Evolutionary conservation across 2,113 vertebrate genomes (phyloP), one percentile per base, ranked within the genome.

Genomic region (Zonotrichia leucophrys): DNA sequence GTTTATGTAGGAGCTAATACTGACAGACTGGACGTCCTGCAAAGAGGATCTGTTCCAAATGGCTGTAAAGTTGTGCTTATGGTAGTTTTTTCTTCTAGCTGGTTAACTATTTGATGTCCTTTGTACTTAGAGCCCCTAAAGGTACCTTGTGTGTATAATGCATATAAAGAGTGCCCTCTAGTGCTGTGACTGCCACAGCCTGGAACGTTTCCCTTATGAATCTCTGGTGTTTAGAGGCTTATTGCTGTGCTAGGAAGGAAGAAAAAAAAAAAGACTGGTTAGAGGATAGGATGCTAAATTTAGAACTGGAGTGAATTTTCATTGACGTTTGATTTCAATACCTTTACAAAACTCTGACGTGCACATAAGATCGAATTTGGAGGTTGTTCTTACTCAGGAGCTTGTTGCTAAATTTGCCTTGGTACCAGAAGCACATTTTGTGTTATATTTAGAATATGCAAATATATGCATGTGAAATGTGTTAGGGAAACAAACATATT

Each of bases 151-250:
- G 69, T 87, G 30, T 94, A 3, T 90, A 95, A 68, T 35, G 30
- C 42, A 70, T 94, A 94, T 92, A 86, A 88, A 94, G 89, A 96
- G 87, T 94, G 94, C 96, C 97, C 97, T 96, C 97, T 97, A 97
- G 95, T 90, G 97, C 77, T 92, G 10, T 49, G 83, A 89, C 73
- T 62, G 76, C 41, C 49, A 2, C n/a, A 56, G 42, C 68, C 77
- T 66, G 46, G 12, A 90, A 27, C 0, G 2, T 59, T 73, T 64
- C n/a, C 33, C 46, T 25, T 28, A 15, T 0, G 1, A 53, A 42
- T 85, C 47, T 69, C 33, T 46, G 10, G 3, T 15, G 9, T 81
- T 81, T 44, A 30, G 23, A 81, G 30, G 20, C 52, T 87, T 90
- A 15, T 42, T 49, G 35, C 15, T 69, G 66, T 37, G 42, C 17